Percentiles rank a stretch among this genome's conserved stretches.
phyloP scores from a whole-genome alignment of 2,888 invertebrate species.

The Seira ritae region DNA sequence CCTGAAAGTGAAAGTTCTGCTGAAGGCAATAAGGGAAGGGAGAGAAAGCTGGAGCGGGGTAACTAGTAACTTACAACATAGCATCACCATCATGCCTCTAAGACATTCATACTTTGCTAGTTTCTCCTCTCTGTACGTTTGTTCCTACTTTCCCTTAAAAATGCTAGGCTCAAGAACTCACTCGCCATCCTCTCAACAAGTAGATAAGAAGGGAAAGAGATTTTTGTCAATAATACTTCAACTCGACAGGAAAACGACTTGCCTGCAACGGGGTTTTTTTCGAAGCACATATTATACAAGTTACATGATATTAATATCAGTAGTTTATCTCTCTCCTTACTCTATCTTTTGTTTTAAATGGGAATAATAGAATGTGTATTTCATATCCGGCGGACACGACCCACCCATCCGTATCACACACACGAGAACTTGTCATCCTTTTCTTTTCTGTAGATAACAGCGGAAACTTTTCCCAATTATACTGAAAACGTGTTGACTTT shows the following conservation, averaged over 20 bases:
- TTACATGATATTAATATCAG: neutral
- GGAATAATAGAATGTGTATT: neutral
- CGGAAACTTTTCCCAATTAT: neutral
- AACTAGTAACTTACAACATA: neutral
- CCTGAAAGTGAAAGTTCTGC: slow-evolving; percentile 56
- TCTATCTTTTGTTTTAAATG: neutral
- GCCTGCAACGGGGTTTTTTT: neutral
- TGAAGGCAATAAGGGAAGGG: slow-evolving; percentile 27
- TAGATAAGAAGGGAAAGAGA: slow-evolving; percentile 29
- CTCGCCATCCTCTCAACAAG: slow-evolving; percentile 28
- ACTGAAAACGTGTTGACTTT: neutral
- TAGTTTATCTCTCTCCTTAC: neutral
- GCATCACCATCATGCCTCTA: slow-evolving; percentile 31
- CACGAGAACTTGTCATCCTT: neutral
- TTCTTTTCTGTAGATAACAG: neutral
- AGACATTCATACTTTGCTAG: neutral
- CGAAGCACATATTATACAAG: neutral
- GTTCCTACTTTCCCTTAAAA: slow-evolving; percentile 17
- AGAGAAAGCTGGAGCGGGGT: slow-evolving; percentile 38
- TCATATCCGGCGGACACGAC: slow-evolving; percentile 2
- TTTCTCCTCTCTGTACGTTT: slow-evolving; percentile 23
- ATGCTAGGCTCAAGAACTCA: neutral
- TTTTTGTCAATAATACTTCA: slow-evolving; percentile 31
- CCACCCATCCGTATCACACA: neutral
- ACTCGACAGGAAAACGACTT: neutral